These are phyloP conservation scores for Uria lomvia DNA, from an alignment of 2,113 vertebrate genomes.

Conservation along the genomic window DNA sequence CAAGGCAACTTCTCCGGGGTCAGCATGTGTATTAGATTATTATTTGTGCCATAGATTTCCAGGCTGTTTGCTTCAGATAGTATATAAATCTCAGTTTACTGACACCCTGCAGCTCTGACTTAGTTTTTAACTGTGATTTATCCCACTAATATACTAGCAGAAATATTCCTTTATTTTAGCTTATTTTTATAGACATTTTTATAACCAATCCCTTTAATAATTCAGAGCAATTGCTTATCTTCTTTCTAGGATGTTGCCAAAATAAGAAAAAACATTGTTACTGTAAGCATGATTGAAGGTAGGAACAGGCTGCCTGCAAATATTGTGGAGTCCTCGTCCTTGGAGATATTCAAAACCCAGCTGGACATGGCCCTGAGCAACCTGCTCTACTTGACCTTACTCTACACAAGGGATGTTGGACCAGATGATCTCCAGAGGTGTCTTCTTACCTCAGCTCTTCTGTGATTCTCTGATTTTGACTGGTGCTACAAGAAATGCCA, in stretches of 20 bases:
- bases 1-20: background rate
- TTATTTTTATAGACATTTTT: constrained; percentile 46
- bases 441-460: background rate
- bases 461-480: background rate
- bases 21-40: background rate
- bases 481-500: background rate
- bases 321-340: background rate
- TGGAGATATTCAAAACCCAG: background rate
- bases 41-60: constrained; percentile 23
- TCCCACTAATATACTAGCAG: background rate
- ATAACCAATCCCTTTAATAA: constrained; percentile 50
- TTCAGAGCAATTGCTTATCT: constrained; percentile 23
- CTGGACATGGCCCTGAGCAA: background rate
- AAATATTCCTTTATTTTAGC: constrained; percentile 30
- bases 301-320: background rate
- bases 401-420: background rate
- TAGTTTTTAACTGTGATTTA: constrained; percentile 57
- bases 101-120: constrained; percentile 12
- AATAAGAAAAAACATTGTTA: background rate
- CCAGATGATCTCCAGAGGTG: background rate
- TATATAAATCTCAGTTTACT: constrained; percentile 34
- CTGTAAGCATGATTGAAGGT: background rate
- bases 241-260: constrained; percentile 26
- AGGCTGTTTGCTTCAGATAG: constrained; percentile 39
- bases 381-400: background rate